Evolutionary conservation across 2,888 invertebrate genomes (phyloP), one percentile per base, ranked within the genome.

Genomic region (Drymonia ruficornis): DNA sequence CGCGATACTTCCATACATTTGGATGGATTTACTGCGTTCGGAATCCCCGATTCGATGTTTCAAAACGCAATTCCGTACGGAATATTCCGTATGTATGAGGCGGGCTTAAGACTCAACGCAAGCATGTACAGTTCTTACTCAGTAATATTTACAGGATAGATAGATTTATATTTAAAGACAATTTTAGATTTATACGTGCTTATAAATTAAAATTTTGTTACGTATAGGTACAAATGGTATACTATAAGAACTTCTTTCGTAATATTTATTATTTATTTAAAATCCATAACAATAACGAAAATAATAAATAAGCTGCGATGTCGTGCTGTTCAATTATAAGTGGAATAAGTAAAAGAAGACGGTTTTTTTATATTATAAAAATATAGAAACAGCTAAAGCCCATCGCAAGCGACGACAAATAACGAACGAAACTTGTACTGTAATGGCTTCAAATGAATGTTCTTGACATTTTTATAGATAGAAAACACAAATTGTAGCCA

Each of bases 371-470:
- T 57, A 59, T 54, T 66, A 23, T 60, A 52, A 65, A 70, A 63
- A 69, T 69, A 63, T 70, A 72, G 64, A 78, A 72, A 73, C 71
- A 80, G 76, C 77, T 63, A 78, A 80, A 87, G 86, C 87, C 83
- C 85, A 86, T 80, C 64, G 84, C 81, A 85, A 76, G 78, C 81
- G 77, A 86, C 86, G 80, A 84, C 76, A 78, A 76, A 65, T 63
- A 69, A 50, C 53, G 55, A 71, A 74, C 72, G 70, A 68, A 55
- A 72, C 72, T 73, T 78, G 78, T 78, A 80, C 78, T 78, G 77
- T 68, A 48, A 40, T 40, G 2, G 9, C 1, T 31, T 31, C 11
- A 11, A 31, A 31, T 31, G 31, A 31, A 3, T 31, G 11, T 9
- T 31, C 9, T 31, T 31, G 9, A 9, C 31, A 11, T 3, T 31